Conservation (phyloP, 2,113 vertebrate species). For the Rhynchomys soricoides region DNA sequence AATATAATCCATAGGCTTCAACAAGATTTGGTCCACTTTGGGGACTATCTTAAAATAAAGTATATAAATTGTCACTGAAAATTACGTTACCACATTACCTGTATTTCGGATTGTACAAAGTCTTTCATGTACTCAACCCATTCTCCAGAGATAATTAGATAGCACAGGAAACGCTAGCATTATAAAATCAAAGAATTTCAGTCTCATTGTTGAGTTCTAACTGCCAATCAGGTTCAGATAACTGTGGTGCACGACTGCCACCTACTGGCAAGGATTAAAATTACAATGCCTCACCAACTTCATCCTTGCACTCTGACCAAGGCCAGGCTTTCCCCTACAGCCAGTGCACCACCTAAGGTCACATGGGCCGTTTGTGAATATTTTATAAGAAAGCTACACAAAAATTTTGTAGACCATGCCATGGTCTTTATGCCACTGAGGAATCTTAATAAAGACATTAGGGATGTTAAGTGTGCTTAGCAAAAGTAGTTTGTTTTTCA, state of each 20-base stretch:
- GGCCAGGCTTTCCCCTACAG: background rate
- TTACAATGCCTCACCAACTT: constrained; percentile 55
- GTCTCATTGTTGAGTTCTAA: constrained; percentile 62
- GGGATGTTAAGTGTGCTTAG: background rate
- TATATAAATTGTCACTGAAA: constrained; percentile 75
- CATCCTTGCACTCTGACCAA: background rate
- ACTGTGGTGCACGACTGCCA: constrained; percentile 76
- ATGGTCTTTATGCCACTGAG: background rate
- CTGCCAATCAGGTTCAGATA: constrained; percentile 2
- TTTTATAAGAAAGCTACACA: background rate
- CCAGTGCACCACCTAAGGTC: background rate
- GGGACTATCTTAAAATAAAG: constrained; percentile 76
- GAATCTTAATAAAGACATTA: background rate
- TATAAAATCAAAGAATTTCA: constrained; percentile 81
- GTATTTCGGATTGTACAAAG: constrained; percentile 80
- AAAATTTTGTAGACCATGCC: background rate
- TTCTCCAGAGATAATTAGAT: constrained; percentile 84
- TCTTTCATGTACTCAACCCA: constrained; percentile 79
- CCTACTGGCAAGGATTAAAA: constrained; percentile 72
- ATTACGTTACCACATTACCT: constrained; percentile 80
- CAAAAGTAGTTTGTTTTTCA: background rate
- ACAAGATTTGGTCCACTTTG: constrained; percentile 62
- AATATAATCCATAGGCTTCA: constrained; percentile 74
- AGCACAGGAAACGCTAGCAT: constrained; percentile 79
- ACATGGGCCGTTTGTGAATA: background rate